Percentiles rank a stretch among this genome's conserved stretches.
Conservation (phyloP, 2,888 invertebrate species). For the Lomographa bimaculata region DNA sequence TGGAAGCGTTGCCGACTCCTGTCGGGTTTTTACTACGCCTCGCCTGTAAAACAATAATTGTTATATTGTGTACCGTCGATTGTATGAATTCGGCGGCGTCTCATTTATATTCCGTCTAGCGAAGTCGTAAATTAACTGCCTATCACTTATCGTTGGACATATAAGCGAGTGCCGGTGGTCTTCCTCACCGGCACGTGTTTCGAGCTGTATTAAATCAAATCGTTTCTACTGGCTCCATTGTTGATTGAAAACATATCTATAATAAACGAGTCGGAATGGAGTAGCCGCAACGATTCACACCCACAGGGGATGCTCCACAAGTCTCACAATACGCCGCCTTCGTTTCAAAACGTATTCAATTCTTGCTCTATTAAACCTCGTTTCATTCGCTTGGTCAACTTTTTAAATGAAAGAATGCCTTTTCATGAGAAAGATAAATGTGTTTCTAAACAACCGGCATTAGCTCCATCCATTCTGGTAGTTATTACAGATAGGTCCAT, state of each 20-base stretch:
- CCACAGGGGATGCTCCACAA: conserved; percentile 15
- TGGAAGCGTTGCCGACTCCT: conserved; percentile 42
- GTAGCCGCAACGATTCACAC: conserved; percentile 24
- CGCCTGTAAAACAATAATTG: conserved; percentile 46
- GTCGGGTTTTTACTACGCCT: conserved; percentile 39
- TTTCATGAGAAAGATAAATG: conserved; percentile 4
- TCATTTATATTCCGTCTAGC: conserved; percentile 62
- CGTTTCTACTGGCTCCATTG: conserved; percentile 32
- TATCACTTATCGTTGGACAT: conserved; percentile 44
- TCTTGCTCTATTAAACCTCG: conserved; percentile 5
- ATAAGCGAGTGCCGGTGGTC: conserved; percentile 26
- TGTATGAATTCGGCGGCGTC: conserved; percentile 50
- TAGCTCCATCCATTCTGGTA: background rate
- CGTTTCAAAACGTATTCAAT: conserved; percentile 9
- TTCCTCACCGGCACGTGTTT: conserved; percentile 32
- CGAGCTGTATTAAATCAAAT: conserved; percentile 32
- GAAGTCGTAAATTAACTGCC: conserved; percentile 59
- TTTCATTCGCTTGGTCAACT: conserved; percentile 4
- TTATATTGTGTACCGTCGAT: conserved; percentile 48
- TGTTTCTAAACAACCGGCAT: background rate
- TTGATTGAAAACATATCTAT: conserved; percentile 28
- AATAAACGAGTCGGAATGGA: conserved; percentile 19
- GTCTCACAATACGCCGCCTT: conserved; percentile 1
- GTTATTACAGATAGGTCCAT: conserved; percentile 3
- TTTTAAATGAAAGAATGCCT: conserved; percentile 7